phyloP scores from a whole-genome alignment of 2,113 vertebrate species.

The Struthidea cinerea region DNA sequence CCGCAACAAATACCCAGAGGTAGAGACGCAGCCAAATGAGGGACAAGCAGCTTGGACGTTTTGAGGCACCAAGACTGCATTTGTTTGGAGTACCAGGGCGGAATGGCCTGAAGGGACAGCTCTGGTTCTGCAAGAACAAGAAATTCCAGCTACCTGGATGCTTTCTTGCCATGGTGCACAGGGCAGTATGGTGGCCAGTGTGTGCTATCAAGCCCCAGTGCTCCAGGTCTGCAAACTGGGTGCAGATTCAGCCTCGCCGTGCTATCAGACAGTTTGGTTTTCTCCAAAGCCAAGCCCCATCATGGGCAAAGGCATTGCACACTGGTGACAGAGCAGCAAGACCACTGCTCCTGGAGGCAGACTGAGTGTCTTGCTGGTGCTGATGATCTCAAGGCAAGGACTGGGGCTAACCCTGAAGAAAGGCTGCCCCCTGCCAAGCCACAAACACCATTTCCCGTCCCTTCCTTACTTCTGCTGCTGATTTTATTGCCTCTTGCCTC shows the following conservation, averaged over 20 bases:
- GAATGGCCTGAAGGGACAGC: not conserved
- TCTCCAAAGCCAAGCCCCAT: not conserved
- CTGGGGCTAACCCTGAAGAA: not conserved
- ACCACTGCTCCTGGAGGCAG: not conserved
- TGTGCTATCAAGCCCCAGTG: not conserved
- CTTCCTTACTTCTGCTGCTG: not conserved
- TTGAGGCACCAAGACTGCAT: fast-evolving
- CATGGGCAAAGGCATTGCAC: not conserved
- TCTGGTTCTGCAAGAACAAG: not conserved
- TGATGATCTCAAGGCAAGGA: not conserved
- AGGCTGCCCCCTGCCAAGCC: not conserved
- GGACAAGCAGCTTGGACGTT: not conserved
- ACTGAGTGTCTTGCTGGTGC: not conserved
- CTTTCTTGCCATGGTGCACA: not conserved
- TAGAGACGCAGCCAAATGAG: fast-evolving
- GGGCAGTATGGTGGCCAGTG: fast-evolving
- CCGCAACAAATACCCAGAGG: fast-evolving
- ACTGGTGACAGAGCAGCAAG: not conserved
- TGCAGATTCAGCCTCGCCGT: fast-evolving
- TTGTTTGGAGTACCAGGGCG: not conserved
- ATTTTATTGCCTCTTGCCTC: not conserved
- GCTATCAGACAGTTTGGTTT: not conserved
- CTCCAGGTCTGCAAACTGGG: fast-evolving
- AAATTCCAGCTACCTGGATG: not conserved
- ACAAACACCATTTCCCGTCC: not conserved